Base-by-base conservation (phyloP, 2,797 vertebrate genomes). In the Neosilurus hyrtlii region DNA sequence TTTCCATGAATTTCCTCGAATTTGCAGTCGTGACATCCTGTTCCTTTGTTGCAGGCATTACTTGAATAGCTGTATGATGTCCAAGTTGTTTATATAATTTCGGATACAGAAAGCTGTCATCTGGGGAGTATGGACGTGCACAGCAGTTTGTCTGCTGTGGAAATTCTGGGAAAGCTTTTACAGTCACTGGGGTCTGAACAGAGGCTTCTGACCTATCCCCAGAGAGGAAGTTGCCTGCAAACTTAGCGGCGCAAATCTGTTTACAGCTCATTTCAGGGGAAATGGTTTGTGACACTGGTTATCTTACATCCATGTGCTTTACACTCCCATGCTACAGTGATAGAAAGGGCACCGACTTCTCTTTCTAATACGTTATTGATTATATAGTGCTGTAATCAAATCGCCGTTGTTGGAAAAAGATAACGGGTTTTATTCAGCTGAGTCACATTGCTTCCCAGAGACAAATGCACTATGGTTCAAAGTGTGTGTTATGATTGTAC, bases 81-180 rank as follows among this genome's bases (percentile, higher is more conserved):
- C 86, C 81, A 20, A 54, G 54, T 51, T 57, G 24, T 82, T 49
- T 43, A 79, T 70, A 20, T 51, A 54, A 75, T 66, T 15, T 26
- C 57, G 49, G 80, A 85, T 54, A 80, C 79, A 62, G 15, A 74
- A n/a, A 35, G 63, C 81, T 26, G 85, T 84, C 80, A 59, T 87
- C 76, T 75, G 59, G 82, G 87, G 84, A 90, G 90, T 81, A 65
- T 15, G 84, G 84, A 92, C 66, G 16, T 83, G 84, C 87, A 86
- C 88, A 57, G 79, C 89, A 82, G 91, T 89, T 82, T 70, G 67
- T 72, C 22, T 61, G 57, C 83, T 79, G 86, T 85, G 89, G 89
- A 88, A 86, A 86, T 87, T 90, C 87, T 93, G 93, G 93, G 92
- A 93, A 92, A 89, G 86, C 75, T 89, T 68, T 75, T 70, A 30